phyloP scores from a whole-genome alignment of 2,113 vertebrate genomes.

The Chascanopsetta lugubris region DNA sequence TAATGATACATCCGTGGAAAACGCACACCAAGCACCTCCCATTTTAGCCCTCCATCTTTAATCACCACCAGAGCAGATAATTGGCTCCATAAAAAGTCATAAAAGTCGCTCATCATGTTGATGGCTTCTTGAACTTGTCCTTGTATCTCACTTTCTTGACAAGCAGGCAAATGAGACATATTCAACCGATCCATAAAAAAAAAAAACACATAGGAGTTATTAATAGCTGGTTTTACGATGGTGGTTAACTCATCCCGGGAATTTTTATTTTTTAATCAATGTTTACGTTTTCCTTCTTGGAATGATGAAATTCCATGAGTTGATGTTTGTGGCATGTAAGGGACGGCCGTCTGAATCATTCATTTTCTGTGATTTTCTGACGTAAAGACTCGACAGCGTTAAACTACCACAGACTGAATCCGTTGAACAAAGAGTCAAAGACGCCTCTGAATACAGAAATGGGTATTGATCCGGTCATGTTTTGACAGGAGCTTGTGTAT shows the following conservation, averaged over 20 bases:
- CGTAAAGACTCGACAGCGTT: neutral
- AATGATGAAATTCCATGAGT: slow-evolving; percentile 2
- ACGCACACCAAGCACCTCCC: too few relatives aligned
- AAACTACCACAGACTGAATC: neutral
- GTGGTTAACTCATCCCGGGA: neutral
- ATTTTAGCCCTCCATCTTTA: neutral
- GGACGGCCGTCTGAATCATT: neutral
- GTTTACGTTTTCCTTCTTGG: neutral
- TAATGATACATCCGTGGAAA: too few relatives aligned
- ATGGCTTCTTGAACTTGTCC: too few relatives aligned
- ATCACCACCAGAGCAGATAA: neutral
- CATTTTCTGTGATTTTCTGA: neutral
- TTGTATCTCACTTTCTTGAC: too few relatives aligned
- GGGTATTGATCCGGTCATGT: neutral
- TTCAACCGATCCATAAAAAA: neutral
- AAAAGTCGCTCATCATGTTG: neutral
- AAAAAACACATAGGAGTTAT: neutral
- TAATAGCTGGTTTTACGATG: neutral
- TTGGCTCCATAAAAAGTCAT: neutral
- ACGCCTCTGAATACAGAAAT: neutral
- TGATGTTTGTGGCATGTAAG: neutral
- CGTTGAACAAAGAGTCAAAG: neutral
- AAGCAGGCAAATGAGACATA: neutral
- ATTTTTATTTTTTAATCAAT: neutral
- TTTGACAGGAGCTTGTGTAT: neutral